Percentiles rank a stretch among this genome's conserved stretches.
phyloP scores from a whole-genome alignment of 2,797 vertebrate species.

The Serranus cabrilla region DNA sequence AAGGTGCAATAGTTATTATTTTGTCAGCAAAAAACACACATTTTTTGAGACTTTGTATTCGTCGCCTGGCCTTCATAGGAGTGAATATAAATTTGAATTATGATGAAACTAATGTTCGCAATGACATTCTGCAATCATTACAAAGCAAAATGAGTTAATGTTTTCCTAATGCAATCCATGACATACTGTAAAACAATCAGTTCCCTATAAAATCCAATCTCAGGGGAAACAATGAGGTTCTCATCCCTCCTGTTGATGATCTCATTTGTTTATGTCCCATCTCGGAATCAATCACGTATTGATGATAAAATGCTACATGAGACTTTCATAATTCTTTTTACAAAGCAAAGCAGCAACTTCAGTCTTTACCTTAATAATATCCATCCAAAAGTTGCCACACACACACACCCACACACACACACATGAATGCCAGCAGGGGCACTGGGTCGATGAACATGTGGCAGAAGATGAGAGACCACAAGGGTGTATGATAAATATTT shows the following conservation, averaged over 20 bases:
- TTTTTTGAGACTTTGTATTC: background rate
- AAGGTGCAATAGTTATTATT: slow-evolving; percentile 5
- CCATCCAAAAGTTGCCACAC: slow-evolving; percentile 25
- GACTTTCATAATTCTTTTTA: slow-evolving; percentile 8
- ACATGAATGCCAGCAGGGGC: slow-evolving; percentile 49
- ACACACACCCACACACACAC: slow-evolving; percentile 35
- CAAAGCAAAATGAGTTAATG: slow-evolving; percentile 6
- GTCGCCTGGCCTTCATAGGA: background rate
- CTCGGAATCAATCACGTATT: slow-evolving; percentile 23
- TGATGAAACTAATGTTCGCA: slow-evolving; percentile 9
- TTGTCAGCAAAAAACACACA: background rate
- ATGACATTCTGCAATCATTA: slow-evolving; percentile 7
- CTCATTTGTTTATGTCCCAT: slow-evolving; percentile 10
- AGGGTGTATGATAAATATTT: slow-evolving; percentile 74
- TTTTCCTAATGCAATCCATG: slow-evolving; percentile 4
- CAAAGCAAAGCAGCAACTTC: slow-evolving; percentile 1
- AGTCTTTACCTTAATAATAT: background rate
- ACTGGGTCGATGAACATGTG: slow-evolving; percentile 72
- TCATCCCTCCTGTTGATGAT: slow-evolving; percentile 10
- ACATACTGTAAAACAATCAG: slow-evolving; percentile 25
- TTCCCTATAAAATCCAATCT: slow-evolving; percentile 21
- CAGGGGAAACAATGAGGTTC: background rate
- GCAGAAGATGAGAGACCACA: slow-evolving; percentile 73
- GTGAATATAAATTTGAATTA: background rate
- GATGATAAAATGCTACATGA: slow-evolving; percentile 17